These are phyloP conservation scores for Kradibia gibbosae DNA, from an alignment of 1,140 invertebrate species.

Conservation along the genomic window DNA sequence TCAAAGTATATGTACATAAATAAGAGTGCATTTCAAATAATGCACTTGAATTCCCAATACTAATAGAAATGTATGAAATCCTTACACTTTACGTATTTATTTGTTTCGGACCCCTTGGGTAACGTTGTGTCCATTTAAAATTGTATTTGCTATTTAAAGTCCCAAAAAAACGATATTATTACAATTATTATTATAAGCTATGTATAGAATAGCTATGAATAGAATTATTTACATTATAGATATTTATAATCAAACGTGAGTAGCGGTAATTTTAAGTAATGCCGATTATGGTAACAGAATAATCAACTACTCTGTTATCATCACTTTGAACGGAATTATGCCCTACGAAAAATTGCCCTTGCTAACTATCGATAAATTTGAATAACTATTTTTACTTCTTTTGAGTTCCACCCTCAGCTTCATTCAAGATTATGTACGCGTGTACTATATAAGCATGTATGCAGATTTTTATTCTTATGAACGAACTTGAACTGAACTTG, in stretches of 20 bases:
- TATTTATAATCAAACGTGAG: neutral
- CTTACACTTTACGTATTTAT: too few species aligned
- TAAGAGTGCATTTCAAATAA: too few species aligned
- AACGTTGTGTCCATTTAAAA: too few species aligned
- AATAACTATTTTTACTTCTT: neutral
- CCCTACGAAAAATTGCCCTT: neutral
- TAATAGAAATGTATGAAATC: too few species aligned
- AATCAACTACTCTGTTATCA: neutral
- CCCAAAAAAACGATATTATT: neutral
- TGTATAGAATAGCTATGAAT: neutral
- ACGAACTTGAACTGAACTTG: too few species aligned
- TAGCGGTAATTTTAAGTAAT: neutral
- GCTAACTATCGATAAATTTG: neutral
- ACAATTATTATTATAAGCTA: neutral
- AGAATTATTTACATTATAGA: neutral
- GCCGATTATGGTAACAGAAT: neutral
- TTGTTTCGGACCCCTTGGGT: too few species aligned
- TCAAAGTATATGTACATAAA: too few species aligned
- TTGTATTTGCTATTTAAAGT: neutral
- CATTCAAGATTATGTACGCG: too few species aligned
- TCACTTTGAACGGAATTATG: neutral
- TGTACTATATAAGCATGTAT: too few species aligned
- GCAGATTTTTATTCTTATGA: too few species aligned
- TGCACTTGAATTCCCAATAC: too few species aligned
- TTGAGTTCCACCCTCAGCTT: too few species aligned